Percentiles rank a stretch among this genome's conserved stretches.
These are phyloP conservation scores for Oceanites oceanicus DNA, from an alignment of 2,113 vertebrate genomes.

Conservation along the genomic window DNA sequence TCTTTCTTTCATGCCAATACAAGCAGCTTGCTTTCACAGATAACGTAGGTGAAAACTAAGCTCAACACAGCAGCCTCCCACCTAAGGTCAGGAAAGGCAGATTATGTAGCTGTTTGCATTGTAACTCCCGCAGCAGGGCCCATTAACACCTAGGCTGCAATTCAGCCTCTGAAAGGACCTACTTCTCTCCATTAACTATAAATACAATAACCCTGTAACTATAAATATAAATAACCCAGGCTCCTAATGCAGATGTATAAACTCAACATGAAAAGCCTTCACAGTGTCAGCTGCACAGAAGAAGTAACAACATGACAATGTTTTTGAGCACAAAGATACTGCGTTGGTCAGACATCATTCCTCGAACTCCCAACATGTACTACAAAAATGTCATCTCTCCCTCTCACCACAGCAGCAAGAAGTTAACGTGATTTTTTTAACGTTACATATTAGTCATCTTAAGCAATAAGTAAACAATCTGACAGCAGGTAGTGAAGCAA, in stretches of 20 bases:
- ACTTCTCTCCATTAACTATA: not conserved
- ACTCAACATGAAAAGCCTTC: not conserved
- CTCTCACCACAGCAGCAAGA: not conserved
- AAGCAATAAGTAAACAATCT: not conserved
- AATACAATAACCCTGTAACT: no score
- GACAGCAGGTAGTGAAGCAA: not conserved
- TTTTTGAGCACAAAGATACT: not conserved
- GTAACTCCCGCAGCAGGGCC: not conserved
- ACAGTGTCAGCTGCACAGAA: not conserved
- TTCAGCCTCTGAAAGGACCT: not conserved
- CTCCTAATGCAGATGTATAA: not conserved
- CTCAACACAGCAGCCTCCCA: not conserved
- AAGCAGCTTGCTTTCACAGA: not conserved
- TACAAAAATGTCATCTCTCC: not conserved
- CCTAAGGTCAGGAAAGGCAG: not conserved
- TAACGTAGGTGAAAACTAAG: not conserved
- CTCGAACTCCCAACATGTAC: not conserved
- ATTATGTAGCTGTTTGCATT: rapidly evolving
- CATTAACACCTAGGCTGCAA: not conserved
- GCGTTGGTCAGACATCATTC: not conserved
- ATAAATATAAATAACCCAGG: not conserved
- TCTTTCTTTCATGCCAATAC: not conserved
- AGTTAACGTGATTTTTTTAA: not conserved
- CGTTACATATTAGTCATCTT: not conserved
- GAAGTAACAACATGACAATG: not conserved